Evolutionary conservation across 2,888 invertebrate species (phyloP).

Genomic region (Amphiduros pacificus): DNA sequence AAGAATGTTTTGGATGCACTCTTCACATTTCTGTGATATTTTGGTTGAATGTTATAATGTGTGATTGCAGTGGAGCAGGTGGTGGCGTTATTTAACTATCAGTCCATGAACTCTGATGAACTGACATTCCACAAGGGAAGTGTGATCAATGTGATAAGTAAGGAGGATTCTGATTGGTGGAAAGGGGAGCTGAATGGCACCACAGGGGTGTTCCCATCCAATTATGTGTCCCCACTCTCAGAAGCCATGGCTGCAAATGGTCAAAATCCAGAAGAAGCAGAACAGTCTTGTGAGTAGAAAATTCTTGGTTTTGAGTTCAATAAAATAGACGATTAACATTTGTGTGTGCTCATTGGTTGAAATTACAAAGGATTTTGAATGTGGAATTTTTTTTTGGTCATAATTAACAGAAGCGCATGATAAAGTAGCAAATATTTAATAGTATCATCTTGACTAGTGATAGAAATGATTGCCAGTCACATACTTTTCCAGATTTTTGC

Average conservation of each 20-base stretch:
- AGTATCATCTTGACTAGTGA: too few species aligned
- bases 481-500: too few species aligned
- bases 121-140: conserved; percentile 56
- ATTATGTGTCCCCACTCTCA: conserved; percentile 75
- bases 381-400: too few species aligned
- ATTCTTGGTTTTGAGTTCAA: not conserved
- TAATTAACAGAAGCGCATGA: too few species aligned
- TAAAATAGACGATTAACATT: too few species aligned
- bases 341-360: too few species aligned
- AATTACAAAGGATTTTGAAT: too few species aligned
- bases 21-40: too few species aligned
- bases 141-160: conserved; percentile 67
- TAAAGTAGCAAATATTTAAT: too few species aligned
- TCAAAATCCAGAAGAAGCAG: not conserved
- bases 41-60: not conserved
- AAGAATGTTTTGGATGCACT: too few species aligned
- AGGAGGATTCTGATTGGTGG: conserved; percentile 98
- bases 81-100: conserved; percentile 54
- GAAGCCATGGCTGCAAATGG: conserved; percentile 22
- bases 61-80: conserved; percentile 72
- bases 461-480: too few species aligned
- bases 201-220: conserved; percentile 92
- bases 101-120: conserved; percentile 56
- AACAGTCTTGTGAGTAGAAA: conserved; percentile 46
- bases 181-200: conserved; percentile 87